Conservation (phyloP, 2,113 vertebrate genomes). For the Pao palembangensis region DNA sequence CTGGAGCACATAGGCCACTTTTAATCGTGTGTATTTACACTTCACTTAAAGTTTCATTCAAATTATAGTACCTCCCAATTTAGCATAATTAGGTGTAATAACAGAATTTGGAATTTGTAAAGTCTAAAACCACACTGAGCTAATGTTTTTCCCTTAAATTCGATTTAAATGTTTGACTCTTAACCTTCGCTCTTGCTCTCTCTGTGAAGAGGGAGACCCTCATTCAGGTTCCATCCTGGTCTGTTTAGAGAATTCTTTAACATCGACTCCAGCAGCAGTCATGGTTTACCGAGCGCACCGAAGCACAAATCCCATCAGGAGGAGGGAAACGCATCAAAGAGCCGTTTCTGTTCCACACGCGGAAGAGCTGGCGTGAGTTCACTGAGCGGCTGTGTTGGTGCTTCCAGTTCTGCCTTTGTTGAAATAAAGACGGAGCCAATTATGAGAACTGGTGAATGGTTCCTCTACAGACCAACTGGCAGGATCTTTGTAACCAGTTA, state of each 20-base stretch:
- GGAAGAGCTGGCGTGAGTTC: constrained; percentile 5
- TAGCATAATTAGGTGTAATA: too few species aligned
- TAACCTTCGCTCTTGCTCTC: too few species aligned
- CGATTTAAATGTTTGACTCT: too few species aligned
- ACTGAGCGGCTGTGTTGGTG: background rate
- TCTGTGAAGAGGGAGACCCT: too few species aligned
- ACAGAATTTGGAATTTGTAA: too few species aligned
- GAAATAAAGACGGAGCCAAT: background rate
- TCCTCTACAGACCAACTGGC: too few species aligned
- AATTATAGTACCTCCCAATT: too few species aligned
- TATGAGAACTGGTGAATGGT: too few species aligned
- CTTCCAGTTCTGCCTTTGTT: background rate
- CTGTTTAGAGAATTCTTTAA: constrained; percentile 15
- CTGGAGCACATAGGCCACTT: background rate
- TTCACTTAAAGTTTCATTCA: too few species aligned
- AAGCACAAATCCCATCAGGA: constrained; percentile 36
- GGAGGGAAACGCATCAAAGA: constrained; percentile 6
- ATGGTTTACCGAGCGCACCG: constrained; percentile 22
- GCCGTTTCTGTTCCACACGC: background rate
- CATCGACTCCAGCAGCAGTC: constrained; percentile 20
- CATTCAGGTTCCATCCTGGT: constrained; percentile 10
- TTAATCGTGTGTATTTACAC: too few species aligned
- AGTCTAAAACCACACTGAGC: too few species aligned
- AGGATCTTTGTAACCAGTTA: background rate
- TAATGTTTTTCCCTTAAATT: too few species aligned